phyloP scores from a whole-genome alignment of 2,113 vertebrate species.

The Microtus richardsoni region DNA sequence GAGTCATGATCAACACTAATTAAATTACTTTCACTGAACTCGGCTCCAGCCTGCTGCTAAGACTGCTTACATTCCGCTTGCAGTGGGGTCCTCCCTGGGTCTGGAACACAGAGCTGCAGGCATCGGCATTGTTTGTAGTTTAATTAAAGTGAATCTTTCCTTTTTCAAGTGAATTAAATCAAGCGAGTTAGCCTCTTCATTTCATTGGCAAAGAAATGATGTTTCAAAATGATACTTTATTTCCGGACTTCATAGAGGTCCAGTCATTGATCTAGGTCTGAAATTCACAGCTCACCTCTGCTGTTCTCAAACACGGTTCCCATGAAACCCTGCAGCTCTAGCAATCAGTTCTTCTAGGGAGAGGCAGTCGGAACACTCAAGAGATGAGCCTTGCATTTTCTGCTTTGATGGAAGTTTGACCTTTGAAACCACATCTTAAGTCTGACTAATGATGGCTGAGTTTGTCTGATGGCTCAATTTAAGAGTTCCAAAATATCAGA shows the following conservation, averaged over 20 bases:
- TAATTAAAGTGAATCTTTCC: constrained; percentile 86
- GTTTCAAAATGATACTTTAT: constrained; percentile 80
- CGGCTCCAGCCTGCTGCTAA: constrained; percentile 90
- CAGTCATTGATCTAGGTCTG: constrained; percentile 74
- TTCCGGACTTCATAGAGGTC: constrained; percentile 77
- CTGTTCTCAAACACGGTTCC: constrained; percentile 66
- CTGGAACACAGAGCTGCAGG: constrained; percentile 79
- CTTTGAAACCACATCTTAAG: constrained; percentile 79
- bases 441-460: constrained; percentile 75
- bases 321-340: constrained; percentile 60
- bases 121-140: constrained; percentile 80
- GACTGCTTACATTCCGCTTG: constrained; percentile 86
- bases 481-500: constrained; percentile 65
- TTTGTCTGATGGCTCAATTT: constrained; percentile 75
- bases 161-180: constrained; percentile 77
- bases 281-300: constrained; percentile 70
- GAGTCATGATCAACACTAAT: constrained; percentile 98
- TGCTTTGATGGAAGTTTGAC: constrained; percentile 71
- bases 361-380: constrained; percentile 33
- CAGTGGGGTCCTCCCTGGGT: constrained; percentile 80
- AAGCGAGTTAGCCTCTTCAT: constrained; percentile 84
- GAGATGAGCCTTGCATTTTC: constrained; percentile 41
- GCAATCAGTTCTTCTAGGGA: background rate
- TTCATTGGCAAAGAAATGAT: constrained; percentile 81
- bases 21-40: constrained; percentile 92